phyloP scores from a whole-genome alignment of 1,140 invertebrate genomes.

The Drosophila pallidifrons region DNA sequence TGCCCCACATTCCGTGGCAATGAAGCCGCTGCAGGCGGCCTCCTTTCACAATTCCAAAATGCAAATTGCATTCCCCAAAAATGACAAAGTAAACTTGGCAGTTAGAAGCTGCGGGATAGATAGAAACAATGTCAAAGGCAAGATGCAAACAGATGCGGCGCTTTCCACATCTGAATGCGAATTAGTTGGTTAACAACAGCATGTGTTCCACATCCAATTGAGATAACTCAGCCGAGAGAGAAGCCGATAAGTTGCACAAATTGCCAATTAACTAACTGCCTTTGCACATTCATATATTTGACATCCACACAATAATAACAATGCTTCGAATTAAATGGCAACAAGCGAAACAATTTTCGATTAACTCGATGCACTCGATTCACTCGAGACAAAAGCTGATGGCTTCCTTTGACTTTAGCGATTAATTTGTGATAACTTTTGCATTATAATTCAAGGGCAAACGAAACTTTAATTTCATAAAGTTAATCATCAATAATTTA shows the following conservation, averaged over 20 bases:
- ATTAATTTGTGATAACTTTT: no score
- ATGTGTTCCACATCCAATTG: neutral
- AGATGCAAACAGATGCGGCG: conserved; percentile 6
- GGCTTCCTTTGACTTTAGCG: no score
- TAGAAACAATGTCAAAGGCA: neutral
- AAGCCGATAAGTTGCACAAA: conserved; percentile 4
- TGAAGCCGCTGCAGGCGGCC: conserved; percentile 44
- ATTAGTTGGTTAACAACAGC: no score
- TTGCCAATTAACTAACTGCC: neutral
- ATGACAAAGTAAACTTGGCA: neutral
- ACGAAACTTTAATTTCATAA: no score
- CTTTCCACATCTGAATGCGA: no score
- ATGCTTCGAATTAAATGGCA: no score
- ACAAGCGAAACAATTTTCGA: no score
- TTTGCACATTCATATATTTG: neutral
- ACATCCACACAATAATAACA: no score
- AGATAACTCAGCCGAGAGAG: neutral
- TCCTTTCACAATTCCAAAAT: conserved; percentile 42
- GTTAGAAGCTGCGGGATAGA: neutral
- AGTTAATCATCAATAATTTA: no score
- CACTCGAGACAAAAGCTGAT: no score
- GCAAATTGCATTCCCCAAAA: conserved; percentile 52
- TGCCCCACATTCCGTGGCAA: conserved; percentile 28
- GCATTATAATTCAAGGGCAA: no score
- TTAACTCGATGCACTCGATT: no score